Evolutionary conservation across 2,888 invertebrate species (phyloP), one percentile per base, ranked within the genome.

Genomic region (Polyommatus iphigenia): DNA sequence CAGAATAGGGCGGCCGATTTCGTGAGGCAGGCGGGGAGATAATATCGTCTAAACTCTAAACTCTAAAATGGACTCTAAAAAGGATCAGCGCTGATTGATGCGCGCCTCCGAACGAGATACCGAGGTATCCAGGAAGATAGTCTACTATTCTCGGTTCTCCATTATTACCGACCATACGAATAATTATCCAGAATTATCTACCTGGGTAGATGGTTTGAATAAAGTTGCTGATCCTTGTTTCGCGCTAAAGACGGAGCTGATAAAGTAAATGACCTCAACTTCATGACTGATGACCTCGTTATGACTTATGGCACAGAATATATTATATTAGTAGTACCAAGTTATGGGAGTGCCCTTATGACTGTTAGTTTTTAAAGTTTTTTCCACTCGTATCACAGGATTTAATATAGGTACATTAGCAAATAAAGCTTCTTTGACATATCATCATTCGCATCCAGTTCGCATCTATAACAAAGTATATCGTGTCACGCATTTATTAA

Each of bases 11-110:
- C 62, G 32, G 50, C 78, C 57, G 71, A 32, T 54, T n/a, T 36
- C 76, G 75, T 72, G 72, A 62, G 71, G 78, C 73, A 18, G 54
- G 54, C 54, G 76, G 54, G n/a, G 72, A 79, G 83, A 82, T 82
- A 77, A 76, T 82, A 83, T 82, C 81, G 46, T 79, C 76, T 54
- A 46, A 77, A 77, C 54, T 78, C 76, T 75, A 46, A 77, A 77
- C 54, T 78, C 76, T 75, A 46, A 77, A 77, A n/a, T n/a, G n/a
- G n/a, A 77, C 54, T 78, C 76, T 75, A 46, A 77, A 77, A 77
- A 77, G 54, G 73, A 76, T 72, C 54, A 73, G 71, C 79, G 71
- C 77, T 81, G 81, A 81, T 79, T 77, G 80, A 81, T 81, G 80
- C 71, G 46, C 79, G 77, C 78, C 62, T 41, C 76, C 36, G 41